These are phyloP conservation scores for Galendromus occidentalis DNA, from an alignment of 1,140 invertebrate genomes.

Conservation along the genomic window DNA sequence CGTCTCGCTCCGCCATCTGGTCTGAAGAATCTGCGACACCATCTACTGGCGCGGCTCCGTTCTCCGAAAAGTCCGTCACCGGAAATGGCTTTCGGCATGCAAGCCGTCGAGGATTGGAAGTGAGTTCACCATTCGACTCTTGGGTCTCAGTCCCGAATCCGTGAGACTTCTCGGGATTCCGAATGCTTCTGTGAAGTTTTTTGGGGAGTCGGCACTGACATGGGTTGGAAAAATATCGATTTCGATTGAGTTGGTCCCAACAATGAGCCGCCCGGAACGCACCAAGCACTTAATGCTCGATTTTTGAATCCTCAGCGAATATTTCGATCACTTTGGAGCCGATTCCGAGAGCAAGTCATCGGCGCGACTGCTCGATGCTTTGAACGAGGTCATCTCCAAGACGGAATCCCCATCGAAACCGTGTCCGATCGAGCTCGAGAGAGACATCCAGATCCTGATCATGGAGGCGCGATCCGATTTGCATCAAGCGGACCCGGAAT, in stretches of 20 bases:
- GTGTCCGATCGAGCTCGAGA: background rate
- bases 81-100: background rate
- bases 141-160: too few relatives aligned
- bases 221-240: too few relatives aligned
- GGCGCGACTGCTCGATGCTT: background rate
- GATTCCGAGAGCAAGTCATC: background rate
- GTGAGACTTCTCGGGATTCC: too few relatives aligned
- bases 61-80: background rate
- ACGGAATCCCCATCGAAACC: background rate
- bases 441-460: background rate
- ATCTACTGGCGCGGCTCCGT: background rate
- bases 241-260: too few relatives aligned
- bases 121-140: background rate
- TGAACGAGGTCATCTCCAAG: background rate
- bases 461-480: background rate
- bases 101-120: background rate
- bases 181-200: too few relatives aligned
- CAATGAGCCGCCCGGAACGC: too few relatives aligned
- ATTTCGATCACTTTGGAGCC: background rate
- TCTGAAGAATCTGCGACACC: background rate
- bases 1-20: background rate
- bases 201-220: too few relatives aligned
- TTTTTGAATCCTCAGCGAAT: background rate
- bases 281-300: background rate
- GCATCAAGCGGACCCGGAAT: too few relatives aligned